Conservation (phyloP, 2,888 invertebrate genomes). For the Xestia ashworthii region DNA sequence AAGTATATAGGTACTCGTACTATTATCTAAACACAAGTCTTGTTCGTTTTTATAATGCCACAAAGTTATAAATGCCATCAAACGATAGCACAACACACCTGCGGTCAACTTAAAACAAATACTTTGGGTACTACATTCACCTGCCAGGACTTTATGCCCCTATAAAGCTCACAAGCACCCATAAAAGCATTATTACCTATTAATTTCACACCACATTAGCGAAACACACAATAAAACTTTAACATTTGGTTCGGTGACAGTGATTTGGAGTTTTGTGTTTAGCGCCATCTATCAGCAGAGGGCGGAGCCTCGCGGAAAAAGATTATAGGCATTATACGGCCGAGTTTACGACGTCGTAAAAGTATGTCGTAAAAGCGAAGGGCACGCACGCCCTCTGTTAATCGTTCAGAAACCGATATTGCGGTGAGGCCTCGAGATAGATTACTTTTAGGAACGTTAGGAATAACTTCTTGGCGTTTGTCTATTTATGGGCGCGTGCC, state of each 20-base stretch:
- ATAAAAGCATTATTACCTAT: slow-evolving; percentile 90
- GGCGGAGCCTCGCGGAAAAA: slow-evolving; percentile 84
- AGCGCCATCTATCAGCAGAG: slow-evolving; percentile 85
- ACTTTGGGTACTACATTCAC: slow-evolving; percentile 80
- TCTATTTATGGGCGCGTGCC: slow-evolving; percentile 84
- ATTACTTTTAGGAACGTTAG: slow-evolving; percentile 87
- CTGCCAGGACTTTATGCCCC: slow-evolving; percentile 86
- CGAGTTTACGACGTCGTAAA: slow-evolving; percentile 89
- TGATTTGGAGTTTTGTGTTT: slow-evolving; percentile 86
- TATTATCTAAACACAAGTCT: slow-evolving; percentile 63
- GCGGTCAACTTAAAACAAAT: slow-evolving; percentile 87
- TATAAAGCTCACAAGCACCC: slow-evolving; percentile 88
- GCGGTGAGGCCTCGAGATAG: slow-evolving; percentile 89
- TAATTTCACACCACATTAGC: slow-evolving; percentile 91
- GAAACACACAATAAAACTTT: slow-evolving; percentile 90
- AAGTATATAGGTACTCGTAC: no score
- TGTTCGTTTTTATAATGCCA: slow-evolving; percentile 75
- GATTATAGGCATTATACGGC: slow-evolving; percentile 89
- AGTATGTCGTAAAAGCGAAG: slow-evolving; percentile 89
- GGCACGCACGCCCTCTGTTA: slow-evolving; percentile 91
- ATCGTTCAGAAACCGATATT: slow-evolving; percentile 91
- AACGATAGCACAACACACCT: slow-evolving; percentile 77
- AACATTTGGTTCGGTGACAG: slow-evolving; percentile 86
- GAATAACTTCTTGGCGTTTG: slow-evolving; percentile 88
- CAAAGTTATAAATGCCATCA: slow-evolving; percentile 72